Base-by-base conservation (phyloP, 2,113 vertebrate genomes). In the Chloropsis hardwickii region DNA sequence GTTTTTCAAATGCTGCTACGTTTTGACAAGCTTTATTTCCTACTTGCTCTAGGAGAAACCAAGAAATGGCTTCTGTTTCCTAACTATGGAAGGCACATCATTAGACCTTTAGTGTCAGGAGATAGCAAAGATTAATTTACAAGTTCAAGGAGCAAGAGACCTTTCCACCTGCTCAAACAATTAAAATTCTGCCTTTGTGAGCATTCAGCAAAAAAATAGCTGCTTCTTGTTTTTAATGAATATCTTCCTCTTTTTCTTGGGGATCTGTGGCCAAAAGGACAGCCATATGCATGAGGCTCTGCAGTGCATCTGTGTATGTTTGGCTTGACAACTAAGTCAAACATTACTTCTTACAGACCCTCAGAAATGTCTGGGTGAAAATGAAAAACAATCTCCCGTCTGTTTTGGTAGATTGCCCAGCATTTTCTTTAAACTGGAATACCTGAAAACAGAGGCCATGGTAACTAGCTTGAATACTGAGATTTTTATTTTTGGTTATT, bases 101-200 rank as follows among this genome's bases (percentile, higher is more conserved):
- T 87, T 61, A 77, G 37, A 87, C 71, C 21, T 73, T 85, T 58
- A 94, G 42, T 66, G 18, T 77, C 70, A 83, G 62, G 37, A 88
- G 71, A 72, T 42, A 70, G 50, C 22, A 88, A 42, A 90, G 69
- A 81, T 85, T 95, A 87, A 94, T 89, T 92, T 72, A 42, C 31
- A 53, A 78, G 81, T 94, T 92, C 57, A 91, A 60, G 86, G 69
- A 79, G 73, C 64, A 67, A 61, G 45, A 92, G 83, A 84, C 86
- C 73, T 89, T 87, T 95, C 65, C 66, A 92, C 53, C 48, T 92
- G 91, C 81, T 82, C 73, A 79, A 53, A 89, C 73, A 82, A 69
- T 78, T 79, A 69, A 72, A 94, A 70, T 92, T 73, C 44, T 90
- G 56, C n/a, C 39, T 84, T 79, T 72, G 35, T 87, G n/a, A 72